Conservation (phyloP, 2,113 vertebrate species). For the Gallinago jamesoni region DNA sequence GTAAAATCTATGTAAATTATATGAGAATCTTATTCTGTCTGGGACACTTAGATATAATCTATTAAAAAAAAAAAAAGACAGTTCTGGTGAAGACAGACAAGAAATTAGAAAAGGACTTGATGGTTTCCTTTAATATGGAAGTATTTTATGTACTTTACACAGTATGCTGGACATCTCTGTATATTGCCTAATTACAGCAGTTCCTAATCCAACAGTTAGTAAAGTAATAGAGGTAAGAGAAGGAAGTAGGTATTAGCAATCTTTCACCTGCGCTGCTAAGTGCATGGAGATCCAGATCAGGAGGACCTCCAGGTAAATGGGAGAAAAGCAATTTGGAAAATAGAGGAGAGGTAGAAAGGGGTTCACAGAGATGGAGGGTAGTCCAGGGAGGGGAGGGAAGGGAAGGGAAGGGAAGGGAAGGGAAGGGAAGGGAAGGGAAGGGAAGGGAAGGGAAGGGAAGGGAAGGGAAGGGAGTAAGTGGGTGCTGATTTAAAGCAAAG, state of each 20-base stretch:
- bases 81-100: neutral
- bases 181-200: neutral
- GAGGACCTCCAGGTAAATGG: neutral
- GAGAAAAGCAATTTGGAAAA: neutral
- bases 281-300: neutral
- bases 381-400: neutral
- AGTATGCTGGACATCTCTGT: neutral
- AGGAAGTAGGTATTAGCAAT: neutral
- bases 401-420: neutral
- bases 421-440: neutral
- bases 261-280: neutral
- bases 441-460: neutral
- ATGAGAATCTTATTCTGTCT: neutral
- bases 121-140: neutral
- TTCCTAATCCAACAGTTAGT: neutral
- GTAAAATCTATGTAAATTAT: conserved; percentile 25
- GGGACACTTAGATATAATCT: neutral
- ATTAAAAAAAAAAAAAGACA: conserved; percentile 17
- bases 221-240: neutral
- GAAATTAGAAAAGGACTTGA: neutral
- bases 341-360: neutral
- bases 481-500: neutral
- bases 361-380: neutral
- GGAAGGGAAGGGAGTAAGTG: neutral
- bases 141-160: neutral